Conservation (phyloP, 2,797 vertebrate genomes). For the Thamnophis elegans region DNA sequence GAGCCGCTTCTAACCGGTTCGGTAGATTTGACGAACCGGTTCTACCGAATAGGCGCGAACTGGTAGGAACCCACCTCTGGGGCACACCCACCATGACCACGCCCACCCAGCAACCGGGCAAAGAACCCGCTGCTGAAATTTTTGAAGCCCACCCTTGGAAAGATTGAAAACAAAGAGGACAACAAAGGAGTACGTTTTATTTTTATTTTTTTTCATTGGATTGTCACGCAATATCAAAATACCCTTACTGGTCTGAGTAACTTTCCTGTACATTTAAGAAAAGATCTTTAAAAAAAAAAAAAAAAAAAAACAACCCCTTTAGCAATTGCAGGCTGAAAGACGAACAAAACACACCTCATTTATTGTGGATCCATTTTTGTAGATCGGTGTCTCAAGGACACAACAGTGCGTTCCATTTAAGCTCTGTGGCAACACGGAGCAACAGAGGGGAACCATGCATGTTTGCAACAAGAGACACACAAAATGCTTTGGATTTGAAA, state of each 20-base stretch:
- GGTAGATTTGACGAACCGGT: no score
- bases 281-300: conserved; percentile 48
- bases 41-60: no score
- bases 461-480: neutral
- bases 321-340: conserved; percentile 5
- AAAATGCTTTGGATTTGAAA: neutral
- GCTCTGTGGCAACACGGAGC: neutral
- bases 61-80: no score
- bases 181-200: conserved; percentile 18
- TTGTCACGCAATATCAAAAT: conserved; percentile 23
- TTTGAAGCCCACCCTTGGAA: neutral
- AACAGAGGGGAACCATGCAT: neutral
- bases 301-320: conserved; percentile 42
- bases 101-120: no score
- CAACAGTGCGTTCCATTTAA: neutral
- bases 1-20: no score
- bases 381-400: neutral
- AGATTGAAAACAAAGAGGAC: conserved; percentile 12
- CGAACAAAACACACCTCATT: conserved; percentile 16
- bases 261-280: conserved; percentile 39
- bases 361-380: neutral
- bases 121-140: no score
- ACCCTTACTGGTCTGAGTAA: conserved; percentile 32
- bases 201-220: conserved; percentile 18
- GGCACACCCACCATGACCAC: no score